These are phyloP conservation scores for Coptodon rendalli DNA, from an alignment of 2,113 vertebrate species.

Conservation along the genomic window DNA sequence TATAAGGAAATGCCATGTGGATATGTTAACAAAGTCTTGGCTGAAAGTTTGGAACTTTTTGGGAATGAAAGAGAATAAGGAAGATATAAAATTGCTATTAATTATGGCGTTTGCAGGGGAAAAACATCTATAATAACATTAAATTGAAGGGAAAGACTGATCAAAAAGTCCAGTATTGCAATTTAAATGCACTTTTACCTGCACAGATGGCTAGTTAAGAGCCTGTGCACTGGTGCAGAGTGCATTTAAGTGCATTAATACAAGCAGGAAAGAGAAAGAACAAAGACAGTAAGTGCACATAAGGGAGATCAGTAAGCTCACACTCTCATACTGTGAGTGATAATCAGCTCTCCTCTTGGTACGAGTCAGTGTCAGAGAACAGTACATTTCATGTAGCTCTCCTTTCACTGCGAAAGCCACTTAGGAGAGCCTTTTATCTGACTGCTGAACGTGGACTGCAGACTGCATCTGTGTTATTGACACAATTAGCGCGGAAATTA, in stretches of 20 bases:
- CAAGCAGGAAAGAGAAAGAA: background rate
- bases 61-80: background rate
- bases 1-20: background rate
- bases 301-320: background rate
- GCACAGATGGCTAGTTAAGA: background rate
- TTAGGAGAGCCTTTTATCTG: constrained; percentile 19
- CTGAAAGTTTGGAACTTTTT: background rate
- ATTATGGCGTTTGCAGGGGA: background rate
- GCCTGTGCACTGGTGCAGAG: background rate
- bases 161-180: background rate
- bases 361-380: constrained; percentile 1
- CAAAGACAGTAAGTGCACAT: background rate
- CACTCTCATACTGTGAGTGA: constrained; percentile 4
- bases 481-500: background rate
- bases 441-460: background rate
- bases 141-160: background rate
- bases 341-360: constrained; percentile 35
- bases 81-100: background rate
- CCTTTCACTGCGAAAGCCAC: constrained; percentile 34
- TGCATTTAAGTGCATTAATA: background rate
- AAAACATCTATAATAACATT: background rate
- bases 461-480: background rate
- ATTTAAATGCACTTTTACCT: background rate
- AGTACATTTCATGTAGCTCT: constrained; percentile 8
- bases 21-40: background rate